Base-by-base conservation (phyloP, 2,797 vertebrate species). In the Sarcoramphus papa region DNA sequence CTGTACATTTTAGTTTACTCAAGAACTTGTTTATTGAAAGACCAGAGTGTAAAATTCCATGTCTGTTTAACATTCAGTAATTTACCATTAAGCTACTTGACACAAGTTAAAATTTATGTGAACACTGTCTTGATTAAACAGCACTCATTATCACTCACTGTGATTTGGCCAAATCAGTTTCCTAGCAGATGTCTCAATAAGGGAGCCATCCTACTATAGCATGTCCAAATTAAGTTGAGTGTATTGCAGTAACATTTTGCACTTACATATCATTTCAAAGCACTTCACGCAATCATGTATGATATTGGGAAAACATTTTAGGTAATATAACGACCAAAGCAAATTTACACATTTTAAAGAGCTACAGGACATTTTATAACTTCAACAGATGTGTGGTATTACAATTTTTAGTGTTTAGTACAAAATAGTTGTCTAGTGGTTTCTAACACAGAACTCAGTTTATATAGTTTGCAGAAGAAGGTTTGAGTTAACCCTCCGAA, bases 121-220 rank as follows among this genome's bases (percentile, higher is more conserved):
- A 95, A 94, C 94, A 73, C 33, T 79, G 31, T 74, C 94, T 92
- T 95, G 95, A 95, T 97, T 96, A 93, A 96, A 79, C 41, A 73
- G 92, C 63, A n/a, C 33, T 94, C 63, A 73, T 95, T 92, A 76
- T 84, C 80, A 63, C 40, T 14, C 40, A 23, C 67, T 73, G 54
- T 92, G 74, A 96, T 93, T 85, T 93, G 86, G 80, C 85, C 94
- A 92, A 87, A 96, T 94, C 9, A 2, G 63, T 83, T 94, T 90
- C 73, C 43, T 93, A 91, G 77, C 74, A 95, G 84, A 86, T 84
- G 70, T 79, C 93, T 84, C 80, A 68, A 48, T 94, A 85, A 89
- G 85, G 85, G 59, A 95, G 33, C 40, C 70, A n/a, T 60, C 57
- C 57, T 90, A 13, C 90, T 91, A 27, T 45, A 63, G 37, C 31